phyloP scores from a whole-genome alignment of 2,113 vertebrate species.

The Xenopus tropicalis region UCB_Xtro_10.0 CM004449.2:96635001-96635500 shows the following conservation, averaged over 20 bases:
- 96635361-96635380: background rate
- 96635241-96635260: background rate
- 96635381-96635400: too few species aligned
- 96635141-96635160: background rate
- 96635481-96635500: too few species aligned
- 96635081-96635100: constrained; percentile 64
- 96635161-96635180: too few species aligned
- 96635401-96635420: too few species aligned
- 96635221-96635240: background rate
- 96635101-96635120: constrained; percentile 13
- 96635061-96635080: constrained; percentile 65
- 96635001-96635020: constrained; percentile 29
- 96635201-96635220: background rate
- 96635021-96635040: constrained; percentile 27
- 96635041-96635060: constrained; percentile 41
- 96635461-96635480: too few species aligned
- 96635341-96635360: background rate
- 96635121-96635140: background rate
- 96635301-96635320: background rate
- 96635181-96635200: background rate
- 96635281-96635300: too few species aligned
- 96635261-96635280: too few species aligned
- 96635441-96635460: too few species aligned
- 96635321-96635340: background rate
- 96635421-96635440: too few species aligned